Conservation (phyloP, 2,797 vertebrate genomes). For the Pangasius krempfi region DNA sequence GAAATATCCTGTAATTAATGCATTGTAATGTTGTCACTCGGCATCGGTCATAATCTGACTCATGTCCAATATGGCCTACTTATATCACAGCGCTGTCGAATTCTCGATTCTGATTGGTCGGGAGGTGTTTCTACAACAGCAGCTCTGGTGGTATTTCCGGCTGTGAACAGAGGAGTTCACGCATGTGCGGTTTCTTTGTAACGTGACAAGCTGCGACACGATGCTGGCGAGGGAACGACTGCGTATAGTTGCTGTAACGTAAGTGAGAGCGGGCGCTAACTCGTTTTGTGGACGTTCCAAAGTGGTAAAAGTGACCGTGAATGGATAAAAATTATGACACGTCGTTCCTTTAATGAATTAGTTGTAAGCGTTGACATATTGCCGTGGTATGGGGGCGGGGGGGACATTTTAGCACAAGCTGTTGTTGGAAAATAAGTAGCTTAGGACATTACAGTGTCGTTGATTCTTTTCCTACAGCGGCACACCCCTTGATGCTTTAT, state of each 20-base stretch:
- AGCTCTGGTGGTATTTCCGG: not conserved
- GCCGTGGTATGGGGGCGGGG: not conserved
- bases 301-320: not conserved
- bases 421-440: not conserved
- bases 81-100: not conserved
- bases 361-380: not conserved
- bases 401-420: not conserved
- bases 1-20: not conserved
- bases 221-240: too few relatives aligned
- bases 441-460: not conserved
- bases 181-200: too few relatives aligned
- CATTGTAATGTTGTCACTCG: not conserved
- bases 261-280: not conserved
- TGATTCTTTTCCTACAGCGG: not conserved
- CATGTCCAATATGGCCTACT: not conserved
- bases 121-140: not conserved
- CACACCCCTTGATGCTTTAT: rapidly evolving
- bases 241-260: not conserved
- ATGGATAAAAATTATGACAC: not conserved
- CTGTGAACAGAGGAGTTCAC: not conserved
- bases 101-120: not conserved
- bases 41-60: not conserved
- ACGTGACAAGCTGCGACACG: not conserved
- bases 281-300: not conserved
- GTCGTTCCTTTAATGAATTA: not conserved